A percentile compares a stretch with the other conserved stretches of the same genome.
These are phyloP conservation scores for Chionoecetes opilio DNA, from an alignment of 1,140 invertebrate species.

Conservation along the genomic window DNA sequence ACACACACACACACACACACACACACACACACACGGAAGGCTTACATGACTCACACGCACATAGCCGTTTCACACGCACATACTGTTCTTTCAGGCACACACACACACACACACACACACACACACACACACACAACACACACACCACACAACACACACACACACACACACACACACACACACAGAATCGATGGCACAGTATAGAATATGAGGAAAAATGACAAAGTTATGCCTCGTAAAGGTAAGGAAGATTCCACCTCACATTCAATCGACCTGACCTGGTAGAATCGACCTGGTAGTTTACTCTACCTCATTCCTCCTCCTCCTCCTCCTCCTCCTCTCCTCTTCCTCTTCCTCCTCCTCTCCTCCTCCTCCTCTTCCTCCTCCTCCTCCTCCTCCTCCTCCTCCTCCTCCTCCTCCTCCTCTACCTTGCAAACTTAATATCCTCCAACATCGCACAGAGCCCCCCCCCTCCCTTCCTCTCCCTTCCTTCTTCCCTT, in stretches of 20 bases:
- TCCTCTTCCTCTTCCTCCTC: no score
- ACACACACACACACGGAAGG: slow-evolving; percentile 25
- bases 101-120: not conserved
- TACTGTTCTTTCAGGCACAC: not conserved
- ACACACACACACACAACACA: no score
- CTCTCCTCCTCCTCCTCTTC: no score
- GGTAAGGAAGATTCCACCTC: not conserved
- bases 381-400: no score
- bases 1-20: slow-evolving; percentile 17
- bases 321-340: not conserved
- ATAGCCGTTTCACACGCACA: slow-evolving; percentile 7
- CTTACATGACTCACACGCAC: slow-evolving; percentile 17
- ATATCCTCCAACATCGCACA: slow-evolving; percentile 28
- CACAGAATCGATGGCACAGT: not conserved
- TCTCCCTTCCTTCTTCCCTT: not conserved
- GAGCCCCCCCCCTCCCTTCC: not conserved
- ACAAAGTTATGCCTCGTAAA: not conserved
- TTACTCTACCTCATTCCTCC: not conserved
- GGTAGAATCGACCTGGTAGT: not conserved
- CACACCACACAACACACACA: no score
- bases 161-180: slow-evolving; percentile 8
- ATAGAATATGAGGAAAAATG: not conserved
- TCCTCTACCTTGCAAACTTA: slow-evolving; percentile 25
- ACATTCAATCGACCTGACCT: not conserved
- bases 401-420: no score